Evolutionary conservation across 2,797 vertebrate species (phyloP).

Genomic region (Oreonectes daqikongensis): DNA sequence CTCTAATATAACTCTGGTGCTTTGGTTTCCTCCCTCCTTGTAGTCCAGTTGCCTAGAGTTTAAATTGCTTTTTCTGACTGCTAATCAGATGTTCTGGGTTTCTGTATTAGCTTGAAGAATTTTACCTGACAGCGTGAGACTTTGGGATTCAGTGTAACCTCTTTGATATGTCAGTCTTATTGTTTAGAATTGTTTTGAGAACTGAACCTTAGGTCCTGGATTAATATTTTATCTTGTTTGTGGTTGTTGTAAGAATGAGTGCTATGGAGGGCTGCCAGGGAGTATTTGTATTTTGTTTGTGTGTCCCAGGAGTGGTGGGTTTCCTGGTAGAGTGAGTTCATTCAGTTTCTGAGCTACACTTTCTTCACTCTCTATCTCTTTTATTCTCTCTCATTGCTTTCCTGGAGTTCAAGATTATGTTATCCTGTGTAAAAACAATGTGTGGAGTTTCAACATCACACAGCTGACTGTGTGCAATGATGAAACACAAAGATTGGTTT

Average conservation of each 20-base stretch:
- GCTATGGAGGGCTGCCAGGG: conserved; percentile 14
- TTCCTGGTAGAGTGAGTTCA: conserved; percentile 45
- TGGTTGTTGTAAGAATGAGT: conserved; percentile 37
- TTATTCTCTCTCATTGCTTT: not conserved
- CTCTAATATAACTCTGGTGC: not conserved
- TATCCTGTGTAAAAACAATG: not conserved
- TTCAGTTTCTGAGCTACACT: conserved; percentile 21
- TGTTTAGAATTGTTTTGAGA: conserved; percentile 37
- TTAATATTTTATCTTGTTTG: conserved; percentile 50
- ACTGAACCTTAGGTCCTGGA: conserved; percentile 38
- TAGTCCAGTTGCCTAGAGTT: not conserved
- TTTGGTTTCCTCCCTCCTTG: not conserved
- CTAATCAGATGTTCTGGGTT: conserved; percentile 13
- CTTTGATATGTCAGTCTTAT: conserved; percentile 37
- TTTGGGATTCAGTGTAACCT: not conserved
- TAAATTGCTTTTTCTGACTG: conserved; percentile 7
- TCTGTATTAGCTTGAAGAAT: conserved; percentile 1
- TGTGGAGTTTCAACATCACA: not conserved
- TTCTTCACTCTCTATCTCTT: conserved; percentile 3
- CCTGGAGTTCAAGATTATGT: not conserved
- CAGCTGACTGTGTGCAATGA: conserved; percentile 3
- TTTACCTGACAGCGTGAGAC: conserved; percentile 23
- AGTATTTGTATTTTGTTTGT: conserved; percentile 27
- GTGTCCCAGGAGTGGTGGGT: conserved; percentile 34
- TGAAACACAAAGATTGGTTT: not conserved